Percentiles rank a stretch among this genome's conserved stretches.
phyloP scores from a whole-genome alignment of 2,888 invertebrate species.

The Osmoderma eremita region DNA sequence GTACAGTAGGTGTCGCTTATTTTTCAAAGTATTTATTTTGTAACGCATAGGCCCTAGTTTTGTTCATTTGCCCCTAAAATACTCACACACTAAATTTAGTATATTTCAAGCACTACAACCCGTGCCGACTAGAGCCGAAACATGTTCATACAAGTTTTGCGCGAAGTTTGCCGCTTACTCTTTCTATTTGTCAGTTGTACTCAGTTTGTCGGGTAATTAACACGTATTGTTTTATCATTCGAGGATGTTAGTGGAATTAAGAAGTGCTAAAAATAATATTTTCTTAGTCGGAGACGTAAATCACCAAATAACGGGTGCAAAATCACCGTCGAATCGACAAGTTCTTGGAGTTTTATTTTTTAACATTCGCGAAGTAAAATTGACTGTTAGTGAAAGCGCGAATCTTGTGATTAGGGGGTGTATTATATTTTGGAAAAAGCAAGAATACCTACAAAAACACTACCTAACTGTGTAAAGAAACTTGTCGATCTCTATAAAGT shows the following conservation, averaged over 20 bases:
- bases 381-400: conserved; percentile 23
- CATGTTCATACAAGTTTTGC: conserved; percentile 25
- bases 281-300: conserved; percentile 8
- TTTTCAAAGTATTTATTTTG: no score
- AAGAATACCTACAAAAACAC: no score
- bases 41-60: conserved; percentile 1
- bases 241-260: not conserved
- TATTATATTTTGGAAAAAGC: conserved; percentile 7
- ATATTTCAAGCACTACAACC: no score
- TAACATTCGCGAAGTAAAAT: conserved; percentile 13
- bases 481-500: no score
- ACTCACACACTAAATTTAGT: no score
- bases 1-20: no score
- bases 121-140: conserved; percentile 1
- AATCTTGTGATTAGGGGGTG: conserved; percentile 13
- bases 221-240: no score
- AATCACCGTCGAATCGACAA: not conserved
- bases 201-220: not conserved
- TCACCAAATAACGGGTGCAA: conserved; percentile 5
- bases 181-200: conserved; percentile 1
- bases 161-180: conserved; percentile 3
- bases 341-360: conserved; percentile 19
- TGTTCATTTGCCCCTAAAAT: conserved; percentile 2
- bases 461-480: no score
- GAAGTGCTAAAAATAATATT: conserved; percentile 5